These are phyloP conservation scores for Phengaris arion DNA, from an alignment of 2,888 invertebrate species.

Conservation along the genomic window DNA sequence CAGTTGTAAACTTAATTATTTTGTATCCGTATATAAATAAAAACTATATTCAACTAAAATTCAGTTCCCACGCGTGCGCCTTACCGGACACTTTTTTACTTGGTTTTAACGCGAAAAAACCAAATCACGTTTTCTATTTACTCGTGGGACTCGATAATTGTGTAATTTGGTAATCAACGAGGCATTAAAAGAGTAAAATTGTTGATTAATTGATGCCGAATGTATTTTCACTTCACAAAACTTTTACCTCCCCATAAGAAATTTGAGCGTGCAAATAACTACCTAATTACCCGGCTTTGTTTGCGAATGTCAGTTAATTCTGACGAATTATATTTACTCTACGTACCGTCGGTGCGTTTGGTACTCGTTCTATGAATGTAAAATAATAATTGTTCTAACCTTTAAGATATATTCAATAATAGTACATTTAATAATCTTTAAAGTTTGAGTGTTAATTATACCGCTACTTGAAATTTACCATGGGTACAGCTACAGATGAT, in stretches of 20 bases:
- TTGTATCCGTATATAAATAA: neutral
- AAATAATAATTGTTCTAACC: slow-evolving; percentile 8
- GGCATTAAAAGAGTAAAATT: slow-evolving; percentile 16
- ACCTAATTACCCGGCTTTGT: slow-evolving; percentile 47
- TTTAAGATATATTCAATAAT: neutral
- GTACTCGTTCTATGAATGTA: slow-evolving; percentile 2
- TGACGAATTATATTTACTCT: slow-evolving; percentile 4
- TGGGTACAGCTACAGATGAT: too few relatives aligned
- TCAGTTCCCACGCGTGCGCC: slow-evolving; percentile 74
- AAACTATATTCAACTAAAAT: slow-evolving; percentile 11
- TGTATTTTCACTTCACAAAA: neutral
- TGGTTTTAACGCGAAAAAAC: slow-evolving; percentile 67
- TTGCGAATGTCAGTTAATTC: slow-evolving; percentile 29
- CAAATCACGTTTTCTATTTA: slow-evolving; percentile 73
- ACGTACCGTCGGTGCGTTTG: neutral
- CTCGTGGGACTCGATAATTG: slow-evolving; percentile 39
- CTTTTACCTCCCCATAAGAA: neutral
- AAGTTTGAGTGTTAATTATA: neutral
- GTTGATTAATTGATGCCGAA: slow-evolving; percentile 13
- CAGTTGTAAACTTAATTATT: neutral
- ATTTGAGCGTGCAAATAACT: slow-evolving; percentile 50
- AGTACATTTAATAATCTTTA: neutral
- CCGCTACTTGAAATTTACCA: neutral
- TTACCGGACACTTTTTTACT: slow-evolving; percentile 69
- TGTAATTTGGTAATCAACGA: slow-evolving; percentile 27